phyloP scores from a whole-genome alignment of 2,888 invertebrate genomes.

The Athrips mouffetella region DNA sequence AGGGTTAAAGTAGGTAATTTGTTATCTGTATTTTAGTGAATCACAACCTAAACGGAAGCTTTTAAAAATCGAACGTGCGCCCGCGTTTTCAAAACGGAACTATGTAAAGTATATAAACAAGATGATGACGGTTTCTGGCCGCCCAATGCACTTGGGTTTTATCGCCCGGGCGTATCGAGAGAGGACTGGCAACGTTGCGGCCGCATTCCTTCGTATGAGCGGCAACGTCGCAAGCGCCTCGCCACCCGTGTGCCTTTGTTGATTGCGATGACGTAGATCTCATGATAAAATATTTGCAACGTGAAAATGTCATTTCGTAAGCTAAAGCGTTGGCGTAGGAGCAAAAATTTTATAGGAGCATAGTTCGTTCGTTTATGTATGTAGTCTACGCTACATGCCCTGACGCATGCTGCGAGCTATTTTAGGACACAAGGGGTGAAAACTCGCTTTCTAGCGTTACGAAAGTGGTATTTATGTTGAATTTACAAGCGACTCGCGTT shows the following conservation, averaged over 20 bases:
- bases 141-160: constrained; percentile 69
- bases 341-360: neutral
- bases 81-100: constrained; percentile 18
- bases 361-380: neutral
- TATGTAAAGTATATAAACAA: constrained; percentile 42
- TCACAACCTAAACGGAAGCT: neutral
- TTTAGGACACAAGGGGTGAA: constrained; percentile 33
- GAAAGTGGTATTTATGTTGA: neutral
- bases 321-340: constrained; percentile 11
- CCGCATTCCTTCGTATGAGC: constrained; percentile 67
- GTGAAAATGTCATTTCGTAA: constrained; percentile 42
- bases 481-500: constrained; percentile 9
- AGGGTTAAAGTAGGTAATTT: no score
- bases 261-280: constrained; percentile 51
- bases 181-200: constrained; percentile 63
- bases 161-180: constrained; percentile 53
- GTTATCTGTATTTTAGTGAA: neutral
- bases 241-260: constrained; percentile 52
- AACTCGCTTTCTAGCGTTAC: constrained; percentile 35
- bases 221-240: constrained; percentile 56
- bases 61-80: constrained; percentile 23
- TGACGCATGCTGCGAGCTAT: constrained; percentile 1
- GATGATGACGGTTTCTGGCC: constrained; percentile 56
- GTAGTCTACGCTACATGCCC: constrained; percentile 3
- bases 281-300: constrained; percentile 53